These are phyloP conservation scores for Laticauda laticaudata DNA, from an alignment of 2,113 vertebrate species.

Conservation along the genomic window DNA sequence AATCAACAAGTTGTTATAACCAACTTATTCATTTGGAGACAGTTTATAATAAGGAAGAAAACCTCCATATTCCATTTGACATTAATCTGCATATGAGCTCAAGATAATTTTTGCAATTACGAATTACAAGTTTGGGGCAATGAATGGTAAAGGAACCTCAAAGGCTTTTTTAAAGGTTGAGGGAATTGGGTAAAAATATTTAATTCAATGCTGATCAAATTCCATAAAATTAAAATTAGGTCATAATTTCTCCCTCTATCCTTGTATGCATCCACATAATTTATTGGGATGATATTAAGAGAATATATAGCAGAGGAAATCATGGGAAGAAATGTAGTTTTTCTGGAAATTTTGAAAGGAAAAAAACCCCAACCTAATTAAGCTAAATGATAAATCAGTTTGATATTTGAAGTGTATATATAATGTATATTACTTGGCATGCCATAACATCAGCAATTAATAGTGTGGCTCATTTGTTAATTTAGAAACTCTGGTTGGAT, in stretches of 20 bases:
- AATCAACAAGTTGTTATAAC: not conserved
- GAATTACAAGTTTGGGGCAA: not conserved
- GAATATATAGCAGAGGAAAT: not conserved
- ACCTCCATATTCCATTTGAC: not conserved
- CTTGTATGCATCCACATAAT: not conserved
- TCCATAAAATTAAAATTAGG: not conserved
- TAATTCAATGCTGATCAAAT: slow-evolving; percentile 1
- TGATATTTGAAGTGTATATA: not conserved
- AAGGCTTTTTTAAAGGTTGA: not conserved
- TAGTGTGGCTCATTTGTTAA: not conserved
- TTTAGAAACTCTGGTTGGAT: not conserved
- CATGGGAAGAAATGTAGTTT: not conserved
- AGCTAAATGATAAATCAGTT: not conserved
- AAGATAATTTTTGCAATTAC: not conserved
- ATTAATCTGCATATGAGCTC: not conserved
- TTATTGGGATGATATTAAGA: not conserved
- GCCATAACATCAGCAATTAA: not conserved
- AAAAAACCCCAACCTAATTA: not conserved
- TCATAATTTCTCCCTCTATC: not conserved
- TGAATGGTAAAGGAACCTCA: not conserved
- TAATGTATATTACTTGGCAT: not conserved
- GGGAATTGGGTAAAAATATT: not conserved
- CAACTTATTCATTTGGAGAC: not conserved
- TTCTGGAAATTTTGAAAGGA: not conserved
- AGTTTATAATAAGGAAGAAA: not conserved